Evolutionary conservation across 2,113 vertebrate genomes (phyloP), one percentile per base, ranked within the genome.

Genomic region (Urocolius indicus): DNA sequence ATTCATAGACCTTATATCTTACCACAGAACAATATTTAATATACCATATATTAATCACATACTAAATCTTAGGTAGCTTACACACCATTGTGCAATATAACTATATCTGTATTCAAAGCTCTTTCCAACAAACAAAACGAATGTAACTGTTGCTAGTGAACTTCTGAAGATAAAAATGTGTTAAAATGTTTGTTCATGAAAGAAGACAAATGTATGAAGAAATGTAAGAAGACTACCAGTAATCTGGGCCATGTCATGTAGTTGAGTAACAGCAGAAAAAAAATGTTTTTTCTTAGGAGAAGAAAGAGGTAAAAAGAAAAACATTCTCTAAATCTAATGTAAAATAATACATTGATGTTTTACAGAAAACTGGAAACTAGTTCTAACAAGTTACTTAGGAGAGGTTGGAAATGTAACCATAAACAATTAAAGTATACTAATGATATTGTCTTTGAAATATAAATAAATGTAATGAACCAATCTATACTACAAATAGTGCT

Each of bases 101-200:
- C 18, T 48, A 69, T 79, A 74, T 84, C 75, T 79, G 67, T 69
- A 68, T 89, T 75, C 52, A 83, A 87, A 87, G 36, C 52, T 87
- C 67, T 87, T 79, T 76, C 17, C 45, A 90, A 76, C n/a, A 75
- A 89, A 52, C 36, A 89, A 68, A 84, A 89, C 21, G 5, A 81
- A 89, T 69, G 81, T 48, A 75, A 54, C 69, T 59, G 63, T 48
- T 71, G 51, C 69, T 76, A 41, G 51, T 58, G 45, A 89, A 93
- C n/a, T 80, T 84, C 36, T 80, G 62, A 77, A 59, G 46, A 68
- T 51, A 81, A 84, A 84, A 80, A 78, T 16, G 7, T 52, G 54
- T 71, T 77, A 52, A 93, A 89, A 90, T 62, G 24, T 87, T 91
- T 83, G 61, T 73, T 86, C 19, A n/a, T 67, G n/a, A 82, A 94